These are phyloP conservation scores for Argentina silus DNA, from an alignment of 2,797 vertebrate genomes.

Conservation along the genomic window DNA sequence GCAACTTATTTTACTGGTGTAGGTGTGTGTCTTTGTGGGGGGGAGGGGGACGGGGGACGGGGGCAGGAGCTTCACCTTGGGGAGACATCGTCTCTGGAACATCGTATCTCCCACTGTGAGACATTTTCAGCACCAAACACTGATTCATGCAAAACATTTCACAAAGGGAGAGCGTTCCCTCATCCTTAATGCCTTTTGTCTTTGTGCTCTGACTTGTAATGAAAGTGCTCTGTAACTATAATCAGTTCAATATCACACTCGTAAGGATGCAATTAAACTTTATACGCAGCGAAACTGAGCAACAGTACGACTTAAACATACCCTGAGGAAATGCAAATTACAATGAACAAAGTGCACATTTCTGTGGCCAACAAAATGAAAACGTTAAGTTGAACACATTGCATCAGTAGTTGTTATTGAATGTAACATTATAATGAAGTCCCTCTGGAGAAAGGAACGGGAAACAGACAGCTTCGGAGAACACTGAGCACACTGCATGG, in stretches of 20 bases:
- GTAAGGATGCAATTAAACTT: conserved; percentile 52
- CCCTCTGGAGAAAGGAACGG: background rate
- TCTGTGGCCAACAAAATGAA: background rate
- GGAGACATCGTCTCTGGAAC: conserved; percentile 48
- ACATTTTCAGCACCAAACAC: conserved; percentile 58
- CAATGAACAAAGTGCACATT: background rate
- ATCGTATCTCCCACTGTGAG: conserved; percentile 57
- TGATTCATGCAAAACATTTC: conserved; percentile 56
- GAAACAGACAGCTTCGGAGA: background rate
- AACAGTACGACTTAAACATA: conserved; percentile 28
- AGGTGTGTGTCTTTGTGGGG: background rate
- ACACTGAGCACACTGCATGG: background rate
- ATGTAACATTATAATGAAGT: background rate
- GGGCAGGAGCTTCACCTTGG: conserved; percentile 52
- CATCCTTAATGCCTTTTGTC: conserved; percentile 46
- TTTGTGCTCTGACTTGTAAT: conserved; percentile 58
- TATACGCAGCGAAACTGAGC: conserved; percentile 41
- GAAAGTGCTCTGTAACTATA: conserved; percentile 51
- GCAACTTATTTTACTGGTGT: background rate
- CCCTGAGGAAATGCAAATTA: conserved; percentile 24
- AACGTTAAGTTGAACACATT: background rate
- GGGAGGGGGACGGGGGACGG: background rate
- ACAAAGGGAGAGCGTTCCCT: conserved; percentile 40
- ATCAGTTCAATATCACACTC: conserved; percentile 52
- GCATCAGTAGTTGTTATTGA: background rate